phyloP scores from a whole-genome alignment of 2,888 invertebrate genomes.

The Rotaria socialis region DNA sequence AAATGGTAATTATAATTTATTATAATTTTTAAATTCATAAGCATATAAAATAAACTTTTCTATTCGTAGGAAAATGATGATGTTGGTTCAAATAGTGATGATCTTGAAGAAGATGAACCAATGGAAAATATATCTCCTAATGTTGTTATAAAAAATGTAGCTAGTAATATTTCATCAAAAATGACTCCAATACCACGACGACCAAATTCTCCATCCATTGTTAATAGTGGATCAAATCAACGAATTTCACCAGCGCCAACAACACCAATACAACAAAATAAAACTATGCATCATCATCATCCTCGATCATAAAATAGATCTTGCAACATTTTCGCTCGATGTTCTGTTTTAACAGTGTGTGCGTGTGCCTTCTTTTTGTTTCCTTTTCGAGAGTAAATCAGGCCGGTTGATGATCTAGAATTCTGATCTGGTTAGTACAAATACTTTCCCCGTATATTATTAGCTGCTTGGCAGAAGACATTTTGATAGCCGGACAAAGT shows the following conservation, averaged over 20 bases:
- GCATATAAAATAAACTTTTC: no score
- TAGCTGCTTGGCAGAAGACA: background rate
- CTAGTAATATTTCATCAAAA: background rate
- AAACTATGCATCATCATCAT: background rate
- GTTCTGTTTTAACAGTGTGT: conserved; percentile 22
- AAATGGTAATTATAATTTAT: conserved; percentile 48
- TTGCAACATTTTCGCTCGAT: background rate
- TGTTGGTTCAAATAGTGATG: conserved; percentile 16
- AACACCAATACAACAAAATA: background rate
- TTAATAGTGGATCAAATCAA: background rate
- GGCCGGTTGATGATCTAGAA: background rate
- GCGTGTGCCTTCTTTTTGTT: background rate
- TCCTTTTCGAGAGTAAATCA: background rate
- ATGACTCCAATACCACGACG: background rate
- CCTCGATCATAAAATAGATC: background rate
- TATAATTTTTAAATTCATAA: no score
- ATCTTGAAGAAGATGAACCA: conserved; percentile 4
- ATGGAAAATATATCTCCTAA: background rate
- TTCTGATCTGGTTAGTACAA: background rate
- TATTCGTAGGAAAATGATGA: background rate
- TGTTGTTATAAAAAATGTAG: background rate
- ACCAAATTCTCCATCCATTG: background rate
- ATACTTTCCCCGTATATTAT: background rate
- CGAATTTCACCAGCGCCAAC: background rate
- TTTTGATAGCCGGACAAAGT: background rate